Evolutionary conservation across 2,113 vertebrate genomes (phyloP).

Genomic region (Sporophila hypoxantha): DNA sequence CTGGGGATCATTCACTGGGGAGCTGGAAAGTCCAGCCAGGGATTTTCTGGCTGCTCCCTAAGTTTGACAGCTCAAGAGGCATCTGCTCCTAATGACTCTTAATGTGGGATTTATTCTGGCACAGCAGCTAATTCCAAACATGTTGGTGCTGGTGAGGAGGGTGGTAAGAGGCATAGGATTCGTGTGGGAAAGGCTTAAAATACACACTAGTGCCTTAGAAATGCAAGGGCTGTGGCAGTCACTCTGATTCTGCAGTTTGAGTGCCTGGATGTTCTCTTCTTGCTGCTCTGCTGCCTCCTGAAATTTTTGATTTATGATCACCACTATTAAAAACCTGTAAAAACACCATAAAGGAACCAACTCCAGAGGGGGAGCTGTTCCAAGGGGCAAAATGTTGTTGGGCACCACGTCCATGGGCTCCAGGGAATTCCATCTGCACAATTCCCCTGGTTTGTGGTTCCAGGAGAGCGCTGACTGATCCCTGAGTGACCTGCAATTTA

Average conservation of each 20-base stretch:
- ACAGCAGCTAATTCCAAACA: neutral
- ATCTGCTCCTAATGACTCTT: neutral
- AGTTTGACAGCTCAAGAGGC: neutral
- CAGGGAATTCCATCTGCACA: neutral
- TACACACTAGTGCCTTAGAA: neutral
- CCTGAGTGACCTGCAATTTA: conserved; percentile 28
- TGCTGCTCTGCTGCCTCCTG: neutral
- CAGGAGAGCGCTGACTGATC: conserved; percentile 19
- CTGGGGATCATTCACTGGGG: neutral
- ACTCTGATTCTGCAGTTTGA: neutral
- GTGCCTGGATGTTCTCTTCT: neutral
- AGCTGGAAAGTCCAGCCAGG: neutral
- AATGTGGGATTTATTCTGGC: neutral
- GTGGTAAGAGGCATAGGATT: neutral
- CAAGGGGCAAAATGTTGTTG: neutral
- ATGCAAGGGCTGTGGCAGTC: neutral
- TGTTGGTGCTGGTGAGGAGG: neutral
- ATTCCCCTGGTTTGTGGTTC: neutral
- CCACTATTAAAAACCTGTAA: neutral
- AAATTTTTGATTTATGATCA: neutral
- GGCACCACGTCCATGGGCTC: neutral
- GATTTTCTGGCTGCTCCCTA: neutral
- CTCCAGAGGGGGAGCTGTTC: neutral
- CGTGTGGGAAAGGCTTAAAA: neutral
- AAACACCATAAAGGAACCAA: neutral